Evolutionary conservation across 2,797 vertebrate species (phyloP).

Genomic region (Ciconia nigra): DNA sequence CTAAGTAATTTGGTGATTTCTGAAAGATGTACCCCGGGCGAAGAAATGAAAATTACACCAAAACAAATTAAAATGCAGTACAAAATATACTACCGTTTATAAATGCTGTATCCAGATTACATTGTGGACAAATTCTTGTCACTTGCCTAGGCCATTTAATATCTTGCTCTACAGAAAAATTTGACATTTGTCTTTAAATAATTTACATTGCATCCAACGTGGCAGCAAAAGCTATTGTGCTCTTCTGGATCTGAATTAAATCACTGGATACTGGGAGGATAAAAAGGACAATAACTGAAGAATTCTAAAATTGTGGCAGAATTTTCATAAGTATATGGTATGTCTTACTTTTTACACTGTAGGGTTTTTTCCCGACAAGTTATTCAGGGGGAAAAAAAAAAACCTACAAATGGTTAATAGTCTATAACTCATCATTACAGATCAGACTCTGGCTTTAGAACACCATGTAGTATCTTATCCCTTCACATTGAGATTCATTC

Average conservation of each 20-base stretch:
- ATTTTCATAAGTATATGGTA: not conserved
- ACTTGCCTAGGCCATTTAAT: not conserved
- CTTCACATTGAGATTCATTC: not conserved
- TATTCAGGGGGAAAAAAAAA: not conserved
- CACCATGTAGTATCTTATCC: not conserved
- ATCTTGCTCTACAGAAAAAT: not conserved
- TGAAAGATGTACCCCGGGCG: not conserved
- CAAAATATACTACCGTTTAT: not conserved
- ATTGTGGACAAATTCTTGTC: not conserved
- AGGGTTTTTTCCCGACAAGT: not conserved
- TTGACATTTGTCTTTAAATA: not conserved
- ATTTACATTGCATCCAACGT: not conserved
- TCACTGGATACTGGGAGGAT: not conserved
- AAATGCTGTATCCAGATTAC: not conserved
- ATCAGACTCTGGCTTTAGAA: not conserved
- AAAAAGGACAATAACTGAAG: not conserved
- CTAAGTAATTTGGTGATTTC: conserved; percentile 58
- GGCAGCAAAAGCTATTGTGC: not conserved
- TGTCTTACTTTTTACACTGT: not conserved
- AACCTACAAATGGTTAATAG: not conserved
- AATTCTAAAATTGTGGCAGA: not conserved
- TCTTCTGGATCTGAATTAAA: not conserved
- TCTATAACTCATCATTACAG: not conserved
- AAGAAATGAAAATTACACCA: not conserved
- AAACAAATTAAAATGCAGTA: not conserved